Evolutionary conservation across 1,140 invertebrate species (phyloP).

Genomic region (Drosophila triauraria): DNA sequence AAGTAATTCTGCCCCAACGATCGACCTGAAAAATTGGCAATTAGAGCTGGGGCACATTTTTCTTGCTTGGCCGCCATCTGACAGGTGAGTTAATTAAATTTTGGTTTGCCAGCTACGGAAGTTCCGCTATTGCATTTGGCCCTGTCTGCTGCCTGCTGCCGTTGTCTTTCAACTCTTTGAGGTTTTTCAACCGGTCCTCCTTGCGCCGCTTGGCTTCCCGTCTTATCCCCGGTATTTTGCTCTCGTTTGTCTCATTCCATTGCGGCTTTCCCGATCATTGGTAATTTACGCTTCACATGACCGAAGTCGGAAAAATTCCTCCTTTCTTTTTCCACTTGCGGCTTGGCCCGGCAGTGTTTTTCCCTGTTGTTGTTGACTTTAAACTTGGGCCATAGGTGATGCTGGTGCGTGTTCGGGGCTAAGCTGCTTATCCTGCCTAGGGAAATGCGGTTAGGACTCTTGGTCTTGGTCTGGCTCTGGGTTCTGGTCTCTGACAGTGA

Average conservation of each 20-base stretch:
- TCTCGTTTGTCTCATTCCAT: conserved; percentile 40
- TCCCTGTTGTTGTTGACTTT: conserved; percentile 42
- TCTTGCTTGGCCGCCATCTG: conserved; percentile 53
- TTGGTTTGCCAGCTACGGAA: conserved; percentile 31
- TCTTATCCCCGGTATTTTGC: conserved; percentile 33
- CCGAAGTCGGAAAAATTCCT: conserved; percentile 64
- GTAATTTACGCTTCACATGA: conserved; percentile 75
- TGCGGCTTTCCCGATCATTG: conserved; percentile 54
- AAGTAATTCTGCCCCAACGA: not conserved
- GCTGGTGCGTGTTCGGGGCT: conserved; percentile 39
- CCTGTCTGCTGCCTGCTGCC: conserved; percentile 17
- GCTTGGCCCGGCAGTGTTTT: conserved; percentile 41
- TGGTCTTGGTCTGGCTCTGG: conserved; percentile 15
- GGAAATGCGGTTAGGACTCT: conserved; percentile 55
- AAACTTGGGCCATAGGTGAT: conserved; percentile 50
- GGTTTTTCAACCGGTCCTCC: conserved; percentile 41
- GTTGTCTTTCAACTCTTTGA: conserved; percentile 74
- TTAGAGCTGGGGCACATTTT: conserved; percentile 20
- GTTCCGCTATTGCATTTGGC: conserved; percentile 28
- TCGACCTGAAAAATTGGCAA: conserved; percentile 10
- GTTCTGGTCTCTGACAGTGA: conserved; percentile 62
- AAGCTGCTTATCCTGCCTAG: conserved; percentile 70
- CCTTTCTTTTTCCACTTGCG: conserved; percentile 37
- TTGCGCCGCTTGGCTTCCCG: conserved; percentile 8
- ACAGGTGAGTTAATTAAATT: conserved; percentile 75